Evolutionary conservation across 2,113 vertebrate genomes (phyloP).

Genomic region (Eretmochelys imbricata): DNA sequence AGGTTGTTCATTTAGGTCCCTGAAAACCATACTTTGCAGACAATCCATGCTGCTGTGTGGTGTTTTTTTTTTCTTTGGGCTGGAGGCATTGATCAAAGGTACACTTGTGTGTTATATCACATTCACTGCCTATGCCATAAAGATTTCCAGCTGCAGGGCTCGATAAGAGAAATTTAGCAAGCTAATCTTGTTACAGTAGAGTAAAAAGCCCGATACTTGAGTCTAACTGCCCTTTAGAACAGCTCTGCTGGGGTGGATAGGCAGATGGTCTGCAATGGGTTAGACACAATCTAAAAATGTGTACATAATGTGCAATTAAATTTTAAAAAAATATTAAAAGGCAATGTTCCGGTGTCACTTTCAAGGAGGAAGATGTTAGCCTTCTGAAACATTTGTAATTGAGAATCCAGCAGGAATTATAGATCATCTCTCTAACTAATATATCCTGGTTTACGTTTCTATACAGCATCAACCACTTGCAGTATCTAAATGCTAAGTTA

Average conservation of each 20-base stretch:
- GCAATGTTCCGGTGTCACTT: background rate
- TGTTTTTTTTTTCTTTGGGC: too few relatives aligned
- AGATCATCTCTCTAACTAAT: rapidly evolving
- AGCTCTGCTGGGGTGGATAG: background rate
- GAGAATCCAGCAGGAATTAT: background rate
- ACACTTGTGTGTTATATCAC: background rate
- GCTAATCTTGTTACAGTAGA: background rate
- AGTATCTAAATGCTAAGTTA: background rate
- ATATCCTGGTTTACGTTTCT: background rate
- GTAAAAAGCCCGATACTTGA: background rate
- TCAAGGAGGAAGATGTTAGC: background rate
- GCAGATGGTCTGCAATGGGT: background rate
- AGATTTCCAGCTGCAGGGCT: background rate
- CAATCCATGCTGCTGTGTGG: background rate
- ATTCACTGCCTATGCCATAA: background rate
- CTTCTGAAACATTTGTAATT: background rate
- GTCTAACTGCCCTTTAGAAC: background rate
- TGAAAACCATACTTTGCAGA: background rate
- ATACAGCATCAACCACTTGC: background rate
- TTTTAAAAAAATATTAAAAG: background rate
- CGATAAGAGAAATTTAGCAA: background rate
- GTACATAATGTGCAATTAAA: rapidly evolving
- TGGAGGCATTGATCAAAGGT: background rate
- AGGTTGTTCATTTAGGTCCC: background rate
- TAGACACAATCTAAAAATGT: rapidly evolving